phyloP scores from a whole-genome alignment of 2,113 vertebrate species.

The Gracilinanus agilis region DNA sequence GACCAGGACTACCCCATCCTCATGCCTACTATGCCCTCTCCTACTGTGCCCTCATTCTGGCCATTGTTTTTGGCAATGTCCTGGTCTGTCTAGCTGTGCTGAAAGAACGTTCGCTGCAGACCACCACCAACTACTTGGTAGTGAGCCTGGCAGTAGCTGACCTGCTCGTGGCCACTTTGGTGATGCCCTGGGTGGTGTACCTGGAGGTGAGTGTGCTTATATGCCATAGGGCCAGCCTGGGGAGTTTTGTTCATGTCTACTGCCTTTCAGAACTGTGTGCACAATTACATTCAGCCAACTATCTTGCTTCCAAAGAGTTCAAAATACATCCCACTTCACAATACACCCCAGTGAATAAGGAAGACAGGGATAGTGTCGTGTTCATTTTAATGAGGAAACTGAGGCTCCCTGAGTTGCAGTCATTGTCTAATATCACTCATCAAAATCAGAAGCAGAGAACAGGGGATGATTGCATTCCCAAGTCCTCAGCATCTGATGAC shows the following conservation, averaged over 20 bases:
- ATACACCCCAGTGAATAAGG: not conserved
- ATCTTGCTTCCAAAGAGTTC: not conserved
- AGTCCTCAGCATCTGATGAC: slow-evolving; percentile 13
- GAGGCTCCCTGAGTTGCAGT: not conserved
- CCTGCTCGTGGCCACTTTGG: slow-evolving; percentile 93
- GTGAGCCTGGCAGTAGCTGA: slow-evolving; percentile 96
- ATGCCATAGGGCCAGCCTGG: not conserved
- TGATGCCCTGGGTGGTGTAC: slow-evolving; percentile 98
- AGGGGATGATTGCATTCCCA: not conserved
- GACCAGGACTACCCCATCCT: slow-evolving; percentile 61
- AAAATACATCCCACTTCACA: not conserved
- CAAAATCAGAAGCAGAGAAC: not conserved
- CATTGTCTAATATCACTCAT: not conserved
- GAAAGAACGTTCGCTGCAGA: slow-evolving; percentile 91
- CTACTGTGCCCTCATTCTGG: slow-evolving; percentile 92
- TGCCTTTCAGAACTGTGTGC: not conserved
- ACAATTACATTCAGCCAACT: slow-evolving; percentile 1
- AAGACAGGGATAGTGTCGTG: not conserved
- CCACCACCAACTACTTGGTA: slow-evolving; percentile 96
- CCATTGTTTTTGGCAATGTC: slow-evolving; percentile 93
- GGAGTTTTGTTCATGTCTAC: not conserved
- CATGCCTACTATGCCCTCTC: slow-evolving; percentile 92
- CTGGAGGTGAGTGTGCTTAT: slow-evolving; percentile 90
- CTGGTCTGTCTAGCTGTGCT: slow-evolving; percentile 95
- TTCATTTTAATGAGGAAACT: not conserved